Conservation (phyloP, 2,888 invertebrate species). For the Metallyticus violacea region DNA sequence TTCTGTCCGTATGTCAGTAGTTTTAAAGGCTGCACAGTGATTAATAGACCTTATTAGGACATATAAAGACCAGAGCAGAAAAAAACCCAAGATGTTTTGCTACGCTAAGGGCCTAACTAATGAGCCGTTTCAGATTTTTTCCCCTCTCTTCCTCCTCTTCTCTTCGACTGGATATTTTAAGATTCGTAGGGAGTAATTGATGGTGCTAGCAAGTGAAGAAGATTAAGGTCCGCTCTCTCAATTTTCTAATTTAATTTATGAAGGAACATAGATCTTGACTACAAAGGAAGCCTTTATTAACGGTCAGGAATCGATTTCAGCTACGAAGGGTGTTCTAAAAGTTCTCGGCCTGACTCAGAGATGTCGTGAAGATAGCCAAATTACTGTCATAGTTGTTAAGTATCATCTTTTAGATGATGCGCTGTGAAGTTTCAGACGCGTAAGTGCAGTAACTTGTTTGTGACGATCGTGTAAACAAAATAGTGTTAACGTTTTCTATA, state of each 20-base stretch:
- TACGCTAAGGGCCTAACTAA: neutral
- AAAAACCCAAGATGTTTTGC: neutral
- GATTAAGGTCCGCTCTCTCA: neutral
- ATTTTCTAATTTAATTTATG: neutral
- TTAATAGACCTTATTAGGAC: neutral
- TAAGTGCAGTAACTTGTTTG: too few species aligned
- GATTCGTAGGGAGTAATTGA: neutral
- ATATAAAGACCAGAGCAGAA: neutral
- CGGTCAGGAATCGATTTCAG: neutral
- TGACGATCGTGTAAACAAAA: too few species aligned
- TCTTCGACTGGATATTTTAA: neutral
- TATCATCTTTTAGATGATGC: too few species aligned
- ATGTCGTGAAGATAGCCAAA: too few species aligned
- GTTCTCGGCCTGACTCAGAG: too few species aligned
- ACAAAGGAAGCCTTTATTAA: neutral
- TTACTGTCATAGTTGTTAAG: too few species aligned
- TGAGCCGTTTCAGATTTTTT: neutral
- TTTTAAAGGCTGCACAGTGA: neutral
- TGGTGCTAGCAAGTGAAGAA: neutral
- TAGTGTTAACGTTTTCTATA: too few species aligned
- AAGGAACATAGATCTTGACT: neutral
- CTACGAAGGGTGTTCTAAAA: too few species aligned
- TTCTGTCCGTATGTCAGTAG: neutral
- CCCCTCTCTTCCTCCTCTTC: too few species aligned
- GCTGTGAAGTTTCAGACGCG: too few species aligned